Conservation (phyloP, 2,797 vertebrate species). For the Todus mexicanus region DNA sequence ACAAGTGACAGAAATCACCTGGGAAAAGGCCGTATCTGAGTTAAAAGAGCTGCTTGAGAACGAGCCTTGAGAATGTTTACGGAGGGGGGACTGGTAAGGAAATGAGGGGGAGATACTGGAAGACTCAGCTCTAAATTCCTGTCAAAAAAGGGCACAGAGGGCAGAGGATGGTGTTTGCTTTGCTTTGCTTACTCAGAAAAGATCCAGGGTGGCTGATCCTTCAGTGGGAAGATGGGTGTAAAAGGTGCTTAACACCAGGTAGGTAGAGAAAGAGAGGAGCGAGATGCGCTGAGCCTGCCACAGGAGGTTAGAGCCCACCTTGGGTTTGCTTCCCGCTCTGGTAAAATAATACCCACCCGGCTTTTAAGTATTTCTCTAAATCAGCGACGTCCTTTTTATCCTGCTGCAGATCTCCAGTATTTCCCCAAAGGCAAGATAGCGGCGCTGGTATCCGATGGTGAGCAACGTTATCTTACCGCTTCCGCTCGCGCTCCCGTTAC, state of each 20-base stretch:
- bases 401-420: background rate
- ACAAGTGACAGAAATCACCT: background rate
- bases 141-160: background rate
- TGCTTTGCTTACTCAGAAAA: background rate
- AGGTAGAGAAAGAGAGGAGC: background rate
- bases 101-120: background rate
- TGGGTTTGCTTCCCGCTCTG: too few species aligned
- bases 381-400: background rate
- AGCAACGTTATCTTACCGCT: background rate
- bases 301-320: background rate
- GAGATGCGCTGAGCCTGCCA: background rate
- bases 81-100: background rate
- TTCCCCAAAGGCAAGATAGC: rapidly evolving
- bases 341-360: background rate
- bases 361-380: background rate
- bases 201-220: background rate
- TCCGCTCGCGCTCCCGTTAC: rapidly evolving
- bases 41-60: background rate
- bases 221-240: background rate
- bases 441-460: background rate
- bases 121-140: background rate
- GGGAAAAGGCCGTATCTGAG: background rate
- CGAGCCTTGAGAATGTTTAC: too few species aligned
- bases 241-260: background rate
- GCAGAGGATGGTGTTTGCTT: background rate